Evolutionary conservation across 2,113 vertebrate species (phyloP).

Genomic region (Scytalopus superciliaris): DNA sequence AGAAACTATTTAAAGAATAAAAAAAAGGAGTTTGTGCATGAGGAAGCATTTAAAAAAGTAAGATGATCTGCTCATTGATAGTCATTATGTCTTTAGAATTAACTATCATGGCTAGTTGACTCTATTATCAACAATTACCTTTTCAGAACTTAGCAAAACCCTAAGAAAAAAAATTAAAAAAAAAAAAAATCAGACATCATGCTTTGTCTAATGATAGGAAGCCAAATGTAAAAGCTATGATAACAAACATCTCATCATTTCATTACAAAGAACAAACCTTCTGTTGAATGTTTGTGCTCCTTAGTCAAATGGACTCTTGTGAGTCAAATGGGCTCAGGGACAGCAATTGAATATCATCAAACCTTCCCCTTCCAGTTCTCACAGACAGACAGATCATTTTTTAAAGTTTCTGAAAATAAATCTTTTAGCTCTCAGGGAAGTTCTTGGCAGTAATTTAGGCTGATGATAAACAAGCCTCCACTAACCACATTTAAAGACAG

Average conservation of each 20-base stretch:
- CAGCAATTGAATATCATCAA: background rate
- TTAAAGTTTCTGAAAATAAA: background rate
- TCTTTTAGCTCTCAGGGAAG: background rate
- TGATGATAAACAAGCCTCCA: background rate
- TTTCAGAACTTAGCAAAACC: background rate
- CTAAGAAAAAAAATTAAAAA: background rate
- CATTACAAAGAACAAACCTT: background rate
- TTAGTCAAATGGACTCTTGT: background rate
- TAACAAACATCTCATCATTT: background rate
- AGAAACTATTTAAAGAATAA: background rate
- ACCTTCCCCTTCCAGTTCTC: background rate
- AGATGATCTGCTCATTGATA: background rate
- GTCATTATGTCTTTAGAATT: background rate
- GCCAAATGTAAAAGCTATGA: background rate
- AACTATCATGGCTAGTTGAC: background rate
- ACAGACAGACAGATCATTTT: background rate
- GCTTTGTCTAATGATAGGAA: background rate
- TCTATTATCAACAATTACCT: background rate
- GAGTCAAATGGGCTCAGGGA: background rate
- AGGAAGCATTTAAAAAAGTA: background rate
- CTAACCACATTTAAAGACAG: background rate
- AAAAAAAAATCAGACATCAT: background rate
- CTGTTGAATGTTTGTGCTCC: background rate
- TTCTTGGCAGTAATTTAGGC: background rate
- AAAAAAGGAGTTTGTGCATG: background rate